Percentiles rank a stretch among this genome's conserved stretches.
Conservation (phyloP, 2,797 vertebrate species). For the Paguma larvata region DNA sequence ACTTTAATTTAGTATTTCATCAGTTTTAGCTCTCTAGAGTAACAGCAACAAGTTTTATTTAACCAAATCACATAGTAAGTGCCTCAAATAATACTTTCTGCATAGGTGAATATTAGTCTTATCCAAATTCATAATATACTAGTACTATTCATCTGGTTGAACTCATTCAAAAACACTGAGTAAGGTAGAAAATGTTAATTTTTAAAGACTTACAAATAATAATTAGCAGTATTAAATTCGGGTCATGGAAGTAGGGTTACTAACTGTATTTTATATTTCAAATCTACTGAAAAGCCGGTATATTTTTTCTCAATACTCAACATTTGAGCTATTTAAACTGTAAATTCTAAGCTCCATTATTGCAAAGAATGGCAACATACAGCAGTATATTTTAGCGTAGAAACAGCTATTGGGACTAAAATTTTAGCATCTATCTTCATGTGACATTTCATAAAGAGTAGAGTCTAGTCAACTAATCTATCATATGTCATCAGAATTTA, state of each 20-base stretch:
- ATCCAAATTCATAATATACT: neutral
- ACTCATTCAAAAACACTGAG: neutral
- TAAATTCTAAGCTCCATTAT: neutral
- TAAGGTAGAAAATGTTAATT: neutral
- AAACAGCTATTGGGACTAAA: neutral
- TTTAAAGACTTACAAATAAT: neutral
- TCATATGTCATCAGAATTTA: neutral
- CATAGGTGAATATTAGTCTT: neutral
- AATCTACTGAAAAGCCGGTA: neutral
- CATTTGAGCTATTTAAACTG: neutral
- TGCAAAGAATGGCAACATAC: neutral
- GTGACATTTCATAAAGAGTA: neutral
- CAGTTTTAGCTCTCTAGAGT: slow-evolving; percentile 35
- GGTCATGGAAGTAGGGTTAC: neutral
- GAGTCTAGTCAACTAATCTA: neutral
- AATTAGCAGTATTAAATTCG: neutral
- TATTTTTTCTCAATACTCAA: neutral
- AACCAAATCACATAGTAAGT: rapidly evolving
- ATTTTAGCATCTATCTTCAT: neutral
- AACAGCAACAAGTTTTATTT: neutral
- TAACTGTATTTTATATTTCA: neutral
- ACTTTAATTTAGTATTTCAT: slow-evolving; percentile 48
- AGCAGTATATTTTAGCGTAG: neutral
- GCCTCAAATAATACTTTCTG: neutral
- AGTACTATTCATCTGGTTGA: neutral